Conservation (phyloP, 2,888 invertebrate genomes). For the Rhingia campestris region DNA sequence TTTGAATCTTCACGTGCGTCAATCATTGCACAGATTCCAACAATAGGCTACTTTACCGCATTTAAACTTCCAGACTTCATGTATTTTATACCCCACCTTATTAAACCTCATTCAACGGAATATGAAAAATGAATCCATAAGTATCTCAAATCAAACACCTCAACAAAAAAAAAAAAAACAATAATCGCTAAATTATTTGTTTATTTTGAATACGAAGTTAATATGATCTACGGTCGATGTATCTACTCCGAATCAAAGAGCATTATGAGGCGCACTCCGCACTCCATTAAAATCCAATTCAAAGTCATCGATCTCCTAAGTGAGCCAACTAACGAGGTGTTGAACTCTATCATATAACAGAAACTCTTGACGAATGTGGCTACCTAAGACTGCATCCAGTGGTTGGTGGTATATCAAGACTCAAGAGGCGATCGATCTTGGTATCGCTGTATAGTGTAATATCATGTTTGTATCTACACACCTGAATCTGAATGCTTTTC, state of each 20-base stretch:
- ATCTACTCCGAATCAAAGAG: neutral
- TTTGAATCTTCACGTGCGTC: no score
- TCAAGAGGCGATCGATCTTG: slow-evolving; percentile 14
- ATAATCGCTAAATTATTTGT: slow-evolving; percentile 24
- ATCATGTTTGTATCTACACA: slow-evolving; percentile 11
- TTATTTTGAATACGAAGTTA: slow-evolving; percentile 32
- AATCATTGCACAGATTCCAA: no score
- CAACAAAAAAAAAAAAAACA: neutral
- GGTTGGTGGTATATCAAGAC: slow-evolving; percentile 12
- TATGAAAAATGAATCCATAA: no score
- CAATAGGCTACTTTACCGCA: no score
- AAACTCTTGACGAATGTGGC: slow-evolving; percentile 33
- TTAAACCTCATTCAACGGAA: no score
- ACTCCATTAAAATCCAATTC: slow-evolving; percentile 32
- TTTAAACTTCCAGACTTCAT: no score
- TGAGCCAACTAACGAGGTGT: slow-evolving; percentile 59
- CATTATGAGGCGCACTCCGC: slow-evolving; percentile 7
- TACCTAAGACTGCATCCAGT: slow-evolving; percentile 20
- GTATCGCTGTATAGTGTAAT: neutral
- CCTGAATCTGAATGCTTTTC: slow-evolving; percentile 19
- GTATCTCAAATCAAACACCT: neutral
- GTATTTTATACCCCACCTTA: no score
- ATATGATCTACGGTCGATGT: slow-evolving; percentile 18
- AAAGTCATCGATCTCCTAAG: slow-evolving; percentile 64
- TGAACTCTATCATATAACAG: slow-evolving; percentile 65